Evolutionary conservation across 2,888 invertebrate species (phyloP), one percentile per base, ranked within the genome.

Genomic region (Zaprionus obscuricornis): DNA sequence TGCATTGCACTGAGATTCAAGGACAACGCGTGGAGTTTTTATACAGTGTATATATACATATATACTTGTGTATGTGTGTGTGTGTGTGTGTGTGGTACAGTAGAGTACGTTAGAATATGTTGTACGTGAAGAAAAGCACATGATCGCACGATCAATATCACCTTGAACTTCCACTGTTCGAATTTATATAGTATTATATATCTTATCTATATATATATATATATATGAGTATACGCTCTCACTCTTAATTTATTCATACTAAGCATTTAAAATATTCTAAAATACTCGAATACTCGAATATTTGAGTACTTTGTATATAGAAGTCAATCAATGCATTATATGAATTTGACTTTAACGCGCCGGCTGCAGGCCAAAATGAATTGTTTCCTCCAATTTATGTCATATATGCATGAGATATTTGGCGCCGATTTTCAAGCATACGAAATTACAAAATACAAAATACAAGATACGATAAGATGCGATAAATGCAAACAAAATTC

Each of bases 391-490:
- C n/a, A n/a, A n/a, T n/a, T n/a, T 77, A 52, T 77, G 76, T 72
- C 67, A 75, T 75, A 74, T 76, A 77, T 77, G 77, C 84, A 77
- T 84, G 65, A 77, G 84, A 75, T 68, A 43, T 76, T 78, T 74
- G 78, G 74, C 85, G 78, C 78, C 85, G 62, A 81, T 34, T 49
- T 57, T 71, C 34, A 29, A 50, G 60, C 57, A 84, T 65, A 69
- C 76, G 45, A 72, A 71, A 66, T 69, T 69, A 64, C 66, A 66
- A 69, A 62, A 45, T 46, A 8, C 26, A 29, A 31, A 11, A 14
- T 17, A 22, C 31, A 46, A 54, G n/a, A n/a, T n/a, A n/a, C n/a
- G n/a, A n/a, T n/a, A n/a, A n/a, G n/a, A n/a, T n/a, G n/a, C n/a
- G n/a, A n/a, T n/a, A n/a, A 70, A 68, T 66, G 52, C 66, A 60